These are phyloP conservation scores for Psittacula echo DNA, from an alignment of 2,797 vertebrate genomes.

Conservation along the genomic window DNA sequence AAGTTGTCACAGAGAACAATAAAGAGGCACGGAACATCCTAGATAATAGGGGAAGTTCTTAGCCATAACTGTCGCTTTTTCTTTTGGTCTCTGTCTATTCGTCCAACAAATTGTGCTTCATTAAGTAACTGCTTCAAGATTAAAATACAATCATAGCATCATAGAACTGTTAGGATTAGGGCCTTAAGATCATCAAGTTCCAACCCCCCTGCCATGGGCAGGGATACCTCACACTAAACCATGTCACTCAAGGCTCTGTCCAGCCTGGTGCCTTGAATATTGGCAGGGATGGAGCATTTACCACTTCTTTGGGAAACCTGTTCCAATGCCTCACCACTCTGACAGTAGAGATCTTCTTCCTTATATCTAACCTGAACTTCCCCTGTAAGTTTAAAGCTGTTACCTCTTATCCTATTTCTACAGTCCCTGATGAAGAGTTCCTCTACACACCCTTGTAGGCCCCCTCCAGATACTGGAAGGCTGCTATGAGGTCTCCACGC, in stretches of 20 bases:
- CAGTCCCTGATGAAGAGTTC: too few species aligned
- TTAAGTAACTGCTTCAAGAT: background rate
- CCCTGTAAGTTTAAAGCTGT: background rate
- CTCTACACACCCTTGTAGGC: too few species aligned
- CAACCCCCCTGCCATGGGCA: background rate
- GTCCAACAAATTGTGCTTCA: rapidly evolving
- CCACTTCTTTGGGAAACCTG: background rate
- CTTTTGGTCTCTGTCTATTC: background rate
- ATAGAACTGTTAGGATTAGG: background rate
- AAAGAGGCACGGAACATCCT: background rate
- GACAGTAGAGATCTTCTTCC: background rate
- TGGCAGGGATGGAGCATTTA: background rate
- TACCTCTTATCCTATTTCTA: too few species aligned
- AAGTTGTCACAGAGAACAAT: background rate
- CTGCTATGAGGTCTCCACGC: too few species aligned
- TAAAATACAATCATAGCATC: background rate
- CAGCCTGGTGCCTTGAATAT: background rate
- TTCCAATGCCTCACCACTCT: background rate
- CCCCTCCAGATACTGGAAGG: too few species aligned
- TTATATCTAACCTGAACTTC: background rate
- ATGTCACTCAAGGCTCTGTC: background rate
- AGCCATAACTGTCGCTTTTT: background rate
- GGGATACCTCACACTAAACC: background rate
- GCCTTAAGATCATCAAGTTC: background rate
- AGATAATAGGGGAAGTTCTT: background rate